Percentiles rank a stretch among this genome's conserved stretches.
phyloP scores from a whole-genome alignment of 2,888 invertebrate species.

The Synanthedon tipuliformis region DNA sequence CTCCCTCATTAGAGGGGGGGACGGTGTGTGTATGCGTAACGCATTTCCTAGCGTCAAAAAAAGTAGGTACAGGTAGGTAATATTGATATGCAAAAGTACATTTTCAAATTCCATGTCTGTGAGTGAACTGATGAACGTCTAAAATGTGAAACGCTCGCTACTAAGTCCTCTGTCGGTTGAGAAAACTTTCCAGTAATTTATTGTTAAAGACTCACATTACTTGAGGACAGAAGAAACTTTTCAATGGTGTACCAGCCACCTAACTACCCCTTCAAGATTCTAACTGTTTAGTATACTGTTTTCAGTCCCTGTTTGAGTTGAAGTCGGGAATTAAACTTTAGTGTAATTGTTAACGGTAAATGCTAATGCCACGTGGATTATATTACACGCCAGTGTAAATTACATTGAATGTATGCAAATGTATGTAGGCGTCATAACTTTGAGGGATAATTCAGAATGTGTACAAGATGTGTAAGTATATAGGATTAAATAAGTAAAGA shows the following conservation, averaged over 20 bases:
- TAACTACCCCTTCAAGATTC: conserved; percentile 35
- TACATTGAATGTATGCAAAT: conserved; percentile 1
- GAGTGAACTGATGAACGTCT: background rate
- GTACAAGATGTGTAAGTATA: too few relatives aligned
- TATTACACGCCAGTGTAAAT: conserved; percentile 12
- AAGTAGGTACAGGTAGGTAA: too few relatives aligned
- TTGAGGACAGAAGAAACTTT: conserved; percentile 32
- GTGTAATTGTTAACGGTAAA: conserved; percentile 38
- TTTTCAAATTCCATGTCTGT: too few relatives aligned
- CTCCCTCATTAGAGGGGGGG: too few relatives aligned
- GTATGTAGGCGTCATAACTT: background rate
- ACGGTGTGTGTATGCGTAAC: too few relatives aligned
- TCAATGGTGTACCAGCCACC: conserved; percentile 25
- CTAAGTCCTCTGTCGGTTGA: background rate
- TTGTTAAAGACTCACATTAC: conserved; percentile 35
- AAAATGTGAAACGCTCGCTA: background rate
- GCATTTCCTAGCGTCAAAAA: too few relatives aligned
- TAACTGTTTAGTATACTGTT: conserved; percentile 50
- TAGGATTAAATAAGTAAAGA: too few relatives aligned
- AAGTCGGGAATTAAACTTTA: conserved; percentile 36
- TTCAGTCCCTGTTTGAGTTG: conserved; percentile 33
- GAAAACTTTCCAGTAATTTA: conserved; percentile 32
- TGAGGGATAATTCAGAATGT: too few relatives aligned
- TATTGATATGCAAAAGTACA: too few relatives aligned
- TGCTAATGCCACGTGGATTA: conserved; percentile 14